Evolutionary conservation across 2,113 vertebrate genomes (phyloP).

Genomic region (Leucosticte australis): DNA sequence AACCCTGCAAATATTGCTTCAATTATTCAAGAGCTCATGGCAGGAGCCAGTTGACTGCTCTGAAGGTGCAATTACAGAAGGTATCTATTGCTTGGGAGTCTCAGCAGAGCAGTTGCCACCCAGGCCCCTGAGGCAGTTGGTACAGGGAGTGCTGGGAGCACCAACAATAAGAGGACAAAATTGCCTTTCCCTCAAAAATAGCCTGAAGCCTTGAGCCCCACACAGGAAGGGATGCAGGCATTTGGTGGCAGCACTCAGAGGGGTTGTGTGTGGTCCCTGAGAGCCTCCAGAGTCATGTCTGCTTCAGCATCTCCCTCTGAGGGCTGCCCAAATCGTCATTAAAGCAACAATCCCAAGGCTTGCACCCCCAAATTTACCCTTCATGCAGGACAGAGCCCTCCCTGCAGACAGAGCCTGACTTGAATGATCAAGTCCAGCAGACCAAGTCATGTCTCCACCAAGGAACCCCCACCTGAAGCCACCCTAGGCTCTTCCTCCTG

Average conservation of each 20-base stretch:
- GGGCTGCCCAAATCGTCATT: not conserved
- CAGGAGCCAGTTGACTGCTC: not conserved
- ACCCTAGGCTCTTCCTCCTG: not conserved
- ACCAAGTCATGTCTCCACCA: not conserved
- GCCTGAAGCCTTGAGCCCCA: not conserved
- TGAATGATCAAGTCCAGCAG: not conserved
- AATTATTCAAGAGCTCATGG: constrained; percentile 48
- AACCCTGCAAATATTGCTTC: constrained; percentile 53
- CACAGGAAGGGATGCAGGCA: not conserved
- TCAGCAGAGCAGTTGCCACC: not conserved
- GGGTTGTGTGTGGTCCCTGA: not conserved
- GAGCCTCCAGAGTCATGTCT: not conserved
- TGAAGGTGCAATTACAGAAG: constrained; percentile 13
- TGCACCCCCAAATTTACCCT: not conserved
- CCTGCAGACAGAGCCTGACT: not conserved
- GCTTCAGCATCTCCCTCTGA: not conserved
- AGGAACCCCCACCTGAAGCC: not conserved
- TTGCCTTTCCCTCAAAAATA: not conserved
- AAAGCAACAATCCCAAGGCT: not conserved
- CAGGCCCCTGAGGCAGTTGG: not conserved
- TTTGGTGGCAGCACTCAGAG: rapidly evolving
- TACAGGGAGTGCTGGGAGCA: not conserved
- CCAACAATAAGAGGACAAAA: not conserved
- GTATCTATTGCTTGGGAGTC: not conserved
- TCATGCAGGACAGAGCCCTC: not conserved